Percentiles rank a stretch among this genome's conserved stretches.
phyloP scores from a whole-genome alignment of 2,888 invertebrate species.

The Pristionchus maxplancki region DNA sequence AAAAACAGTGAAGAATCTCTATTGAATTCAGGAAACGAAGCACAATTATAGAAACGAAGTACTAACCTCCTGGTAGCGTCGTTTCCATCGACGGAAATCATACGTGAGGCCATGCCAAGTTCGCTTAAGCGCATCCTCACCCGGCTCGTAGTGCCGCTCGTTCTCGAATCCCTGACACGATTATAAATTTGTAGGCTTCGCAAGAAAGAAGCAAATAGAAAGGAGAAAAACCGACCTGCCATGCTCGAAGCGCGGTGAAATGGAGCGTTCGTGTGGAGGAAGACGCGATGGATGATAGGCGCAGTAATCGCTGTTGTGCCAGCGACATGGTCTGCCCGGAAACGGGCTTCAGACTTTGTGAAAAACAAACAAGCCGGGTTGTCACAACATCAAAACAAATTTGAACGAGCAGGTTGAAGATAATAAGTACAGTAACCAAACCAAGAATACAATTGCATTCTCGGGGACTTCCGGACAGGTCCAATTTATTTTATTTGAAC shows the following conservation, averaged over 20 bases:
- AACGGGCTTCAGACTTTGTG: not conserved
- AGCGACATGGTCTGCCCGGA: slow-evolving; percentile 18
- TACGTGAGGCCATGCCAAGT: slow-evolving; percentile 74
- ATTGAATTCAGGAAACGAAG: not conserved
- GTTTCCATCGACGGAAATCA: slow-evolving; percentile 72
- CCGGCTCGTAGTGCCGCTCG: slow-evolving; percentile 75
- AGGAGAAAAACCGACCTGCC: slow-evolving; percentile 18
- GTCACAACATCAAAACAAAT: not conserved
- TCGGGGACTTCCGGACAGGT: not conserved
- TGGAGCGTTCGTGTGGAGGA: slow-evolving; percentile 45
- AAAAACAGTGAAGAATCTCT: not conserved
- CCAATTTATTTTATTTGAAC: not conserved
- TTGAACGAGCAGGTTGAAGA: not conserved
- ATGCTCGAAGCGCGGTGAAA: not conserved
- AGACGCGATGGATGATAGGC: slow-evolving; percentile 38
- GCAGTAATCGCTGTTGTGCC: slow-evolving; percentile 24
- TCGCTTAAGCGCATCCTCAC: slow-evolving; percentile 75
- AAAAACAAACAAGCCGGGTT: not conserved
- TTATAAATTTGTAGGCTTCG: no score
- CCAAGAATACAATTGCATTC: not conserved
- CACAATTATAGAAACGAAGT: not conserved
- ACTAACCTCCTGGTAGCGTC: slow-evolving; percentile 69
- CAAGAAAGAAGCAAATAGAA: not conserved
- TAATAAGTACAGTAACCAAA: not conserved
- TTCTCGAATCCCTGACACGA: slow-evolving; percentile 74